These are phyloP conservation scores for Aurelia sp. DNA, from an alignment of 30 jellyfish, hydroid and myxozoan species.

Conservation along the genomic window DNA sequence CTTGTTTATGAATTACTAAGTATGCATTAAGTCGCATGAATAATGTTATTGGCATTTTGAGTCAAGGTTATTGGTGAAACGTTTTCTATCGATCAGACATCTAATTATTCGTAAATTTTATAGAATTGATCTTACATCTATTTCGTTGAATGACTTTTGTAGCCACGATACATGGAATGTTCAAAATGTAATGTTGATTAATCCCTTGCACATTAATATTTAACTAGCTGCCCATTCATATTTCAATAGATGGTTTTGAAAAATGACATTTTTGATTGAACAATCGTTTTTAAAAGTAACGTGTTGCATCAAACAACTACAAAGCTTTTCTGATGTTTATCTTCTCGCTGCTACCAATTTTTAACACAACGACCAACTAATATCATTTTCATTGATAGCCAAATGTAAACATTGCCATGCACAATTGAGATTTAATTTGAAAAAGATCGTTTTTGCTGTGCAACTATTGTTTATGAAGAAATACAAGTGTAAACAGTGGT, in stretches of 20 bases:
- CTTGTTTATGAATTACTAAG: too few species aligned
- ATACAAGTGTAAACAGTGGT: too few species aligned
- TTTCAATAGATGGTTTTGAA: conserved; percentile 20
- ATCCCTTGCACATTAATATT: conserved; percentile 20
- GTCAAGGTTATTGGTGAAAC: too few species aligned
- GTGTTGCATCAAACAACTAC: too few species aligned
- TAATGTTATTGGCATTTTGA: too few species aligned
- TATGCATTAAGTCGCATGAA: too few species aligned
- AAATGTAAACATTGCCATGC: conserved; percentile 21
- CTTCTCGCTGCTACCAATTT: background rate
- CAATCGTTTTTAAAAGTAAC: too few species aligned
- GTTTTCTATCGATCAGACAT: too few species aligned
- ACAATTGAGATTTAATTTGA: conserved; percentile 24
- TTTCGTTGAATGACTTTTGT: conserved; percentile 15
- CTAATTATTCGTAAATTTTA: too few species aligned
- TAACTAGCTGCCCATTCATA: conserved; percentile 16
- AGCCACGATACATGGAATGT: conserved; percentile 31
- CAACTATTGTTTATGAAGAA: background rate
- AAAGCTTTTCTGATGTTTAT: too few species aligned
- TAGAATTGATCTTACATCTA: too few species aligned
- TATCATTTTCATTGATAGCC: conserved; percentile 10
- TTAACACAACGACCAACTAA: background rate
- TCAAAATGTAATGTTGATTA: conserved; percentile 29
- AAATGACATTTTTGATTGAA: background rate
- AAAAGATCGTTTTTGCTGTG: conserved; percentile 13